These are phyloP conservation scores for Podilymbus podiceps DNA, from an alignment of 2,113 vertebrate genomes.

Conservation along the genomic window DNA sequence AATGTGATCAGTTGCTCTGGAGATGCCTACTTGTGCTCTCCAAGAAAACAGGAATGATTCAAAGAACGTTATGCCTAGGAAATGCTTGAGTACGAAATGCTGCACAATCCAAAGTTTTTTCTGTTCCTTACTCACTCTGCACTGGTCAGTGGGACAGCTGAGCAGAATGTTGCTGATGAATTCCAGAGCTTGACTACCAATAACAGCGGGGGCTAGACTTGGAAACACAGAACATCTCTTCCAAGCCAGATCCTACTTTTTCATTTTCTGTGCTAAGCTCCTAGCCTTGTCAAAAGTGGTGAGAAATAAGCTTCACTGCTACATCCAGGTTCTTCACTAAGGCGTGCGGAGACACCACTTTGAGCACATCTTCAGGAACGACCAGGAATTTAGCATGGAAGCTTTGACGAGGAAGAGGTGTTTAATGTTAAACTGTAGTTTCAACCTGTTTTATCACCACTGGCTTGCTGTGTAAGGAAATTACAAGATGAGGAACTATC, in stretches of 20 bases:
- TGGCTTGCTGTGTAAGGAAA: slow-evolving; percentile 20
- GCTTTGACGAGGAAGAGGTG: background rate
- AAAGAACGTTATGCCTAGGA: background rate
- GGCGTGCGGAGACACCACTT: background rate
- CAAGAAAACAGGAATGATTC: background rate
- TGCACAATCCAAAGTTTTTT: background rate
- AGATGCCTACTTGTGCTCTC: background rate
- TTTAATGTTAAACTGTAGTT: background rate
- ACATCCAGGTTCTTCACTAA: background rate
- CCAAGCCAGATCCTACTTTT: background rate
- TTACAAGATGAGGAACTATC: background rate
- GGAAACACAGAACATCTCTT: background rate
- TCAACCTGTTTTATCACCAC: background rate
- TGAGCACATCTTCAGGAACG: background rate
- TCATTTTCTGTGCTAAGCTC: background rate
- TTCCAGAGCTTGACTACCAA: background rate
- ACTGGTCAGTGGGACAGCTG: background rate
- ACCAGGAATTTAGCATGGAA: background rate
- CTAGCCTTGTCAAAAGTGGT: background rate
- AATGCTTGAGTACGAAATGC: background rate
- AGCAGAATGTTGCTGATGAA: background rate
- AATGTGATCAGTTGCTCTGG: background rate
- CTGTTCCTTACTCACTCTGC: background rate
- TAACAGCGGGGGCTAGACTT: background rate
- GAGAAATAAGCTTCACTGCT: background rate